Evolutionary conservation across 1,140 invertebrate genomes (phyloP).

Genomic region (Nasonia vitripennis): DNA sequence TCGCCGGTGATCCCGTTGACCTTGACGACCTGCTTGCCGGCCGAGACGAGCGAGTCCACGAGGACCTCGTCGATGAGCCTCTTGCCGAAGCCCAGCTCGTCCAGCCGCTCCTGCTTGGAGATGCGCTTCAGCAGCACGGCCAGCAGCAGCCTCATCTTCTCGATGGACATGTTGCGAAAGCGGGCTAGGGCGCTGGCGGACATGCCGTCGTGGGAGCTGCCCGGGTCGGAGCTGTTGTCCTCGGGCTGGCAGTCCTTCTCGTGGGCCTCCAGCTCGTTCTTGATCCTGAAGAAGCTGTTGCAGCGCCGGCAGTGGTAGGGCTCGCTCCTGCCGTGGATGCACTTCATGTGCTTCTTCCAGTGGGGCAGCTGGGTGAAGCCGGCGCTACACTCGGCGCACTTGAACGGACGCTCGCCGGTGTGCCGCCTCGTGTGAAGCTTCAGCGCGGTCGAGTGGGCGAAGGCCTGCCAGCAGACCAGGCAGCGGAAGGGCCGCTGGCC

Average conservation of each 20-base stretch:
- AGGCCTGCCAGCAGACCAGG: slow-evolving; percentile 86
- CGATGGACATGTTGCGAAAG: slow-evolving; percentile 78
- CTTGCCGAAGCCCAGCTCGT: slow-evolving; percentile 87
- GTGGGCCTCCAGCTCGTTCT: slow-evolving; percentile 82
- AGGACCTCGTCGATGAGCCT: slow-evolving; percentile 89
- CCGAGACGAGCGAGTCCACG: slow-evolving; percentile 83
- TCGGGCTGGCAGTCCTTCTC: slow-evolving; percentile 72
- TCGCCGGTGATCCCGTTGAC: slow-evolving; percentile 74
- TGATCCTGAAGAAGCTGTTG: slow-evolving; percentile 85
- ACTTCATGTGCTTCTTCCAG: slow-evolving; percentile 88
- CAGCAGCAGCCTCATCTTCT: slow-evolving; percentile 85
- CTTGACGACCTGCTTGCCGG: slow-evolving; percentile 80
- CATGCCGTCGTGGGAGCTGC: slow-evolving; percentile 77
- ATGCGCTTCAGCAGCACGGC: slow-evolving; percentile 88
- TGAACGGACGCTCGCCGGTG: slow-evolving; percentile 90
- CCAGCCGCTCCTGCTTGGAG: slow-evolving; percentile 83
- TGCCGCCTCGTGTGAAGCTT: slow-evolving; percentile 86
- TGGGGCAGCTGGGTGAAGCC: slow-evolving; percentile 87
- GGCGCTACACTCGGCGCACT: slow-evolving; percentile 81
- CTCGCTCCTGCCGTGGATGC: slow-evolving; percentile 84
- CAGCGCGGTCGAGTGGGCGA: slow-evolving; percentile 89
- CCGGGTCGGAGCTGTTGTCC: slow-evolving; percentile 41
- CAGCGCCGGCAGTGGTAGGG: slow-evolving; percentile 84
- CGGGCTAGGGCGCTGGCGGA: slow-evolving; percentile 58
- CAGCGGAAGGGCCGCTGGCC: slow-evolving; percentile 89